Evolutionary conservation across 2,888 invertebrate species (phyloP), one percentile per base, ranked within the genome.

Genomic region (Xylota segnis): DNA sequence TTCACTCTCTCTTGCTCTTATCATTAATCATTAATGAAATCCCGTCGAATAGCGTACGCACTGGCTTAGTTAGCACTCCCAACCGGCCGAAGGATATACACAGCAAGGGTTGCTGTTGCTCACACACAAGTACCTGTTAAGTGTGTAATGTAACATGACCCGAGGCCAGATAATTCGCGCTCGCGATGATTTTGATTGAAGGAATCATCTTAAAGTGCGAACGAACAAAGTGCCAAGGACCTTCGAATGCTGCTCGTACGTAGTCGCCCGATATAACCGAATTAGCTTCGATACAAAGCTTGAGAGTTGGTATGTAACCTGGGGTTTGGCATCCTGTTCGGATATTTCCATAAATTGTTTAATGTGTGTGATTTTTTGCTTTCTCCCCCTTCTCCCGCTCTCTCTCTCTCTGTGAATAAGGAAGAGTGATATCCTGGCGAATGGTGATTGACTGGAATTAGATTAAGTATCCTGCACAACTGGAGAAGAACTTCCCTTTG

Each of bases 121-220:
- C 75, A 79, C 75, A 82, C 86, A 82, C 86, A 86, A 86, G 86
- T 86, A 86, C 86, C 86, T 86, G 86, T 86, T 86, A 86, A 86
- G 86, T 86, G 76, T 81, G 86, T 72, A 82, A 77, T 74, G 86
- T 86, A 86, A 86, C 82, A 86, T 86, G 86, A 86, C 86, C 86
- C 86, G 86, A 86, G 86, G 86, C 86, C 77, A 86, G 86, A 86
- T 86, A 82, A 86, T 81, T 81, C 72, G 70, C 86, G 86, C 76
- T 81, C 72, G 70, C 86, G 86, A 86, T 86, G 86, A 86, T 70
- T 86, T 86, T 86, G 86, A 86, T 86, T 86, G 86, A 82, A 58
- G 34, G 76, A 82, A 86, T 82, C 82, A 72, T 74, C 72, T 72
- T 76, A 61, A 77, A 86, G 82, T 86, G 72, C 52, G 45, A 66